A percentile compares a stretch with the other conserved stretches of the same genome.
Evolutionary conservation across 2,113 vertebrate genomes (phyloP).

Genomic region (Oncorhynchus masou): DNA sequence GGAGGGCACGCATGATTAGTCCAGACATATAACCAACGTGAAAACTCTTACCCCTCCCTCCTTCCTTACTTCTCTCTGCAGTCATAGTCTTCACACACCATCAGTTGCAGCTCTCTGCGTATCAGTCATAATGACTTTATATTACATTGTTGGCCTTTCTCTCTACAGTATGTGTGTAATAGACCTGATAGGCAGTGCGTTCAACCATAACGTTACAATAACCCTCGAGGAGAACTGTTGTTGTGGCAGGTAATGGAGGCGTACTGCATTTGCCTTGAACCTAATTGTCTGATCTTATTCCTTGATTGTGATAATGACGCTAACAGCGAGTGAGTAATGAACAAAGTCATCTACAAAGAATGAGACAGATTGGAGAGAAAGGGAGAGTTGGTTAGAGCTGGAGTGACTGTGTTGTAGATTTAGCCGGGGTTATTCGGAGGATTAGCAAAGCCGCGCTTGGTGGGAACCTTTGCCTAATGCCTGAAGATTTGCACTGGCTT

Average conservation of each 20-base stretch:
- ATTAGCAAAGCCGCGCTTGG: too few species aligned
- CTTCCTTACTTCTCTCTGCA: not conserved
- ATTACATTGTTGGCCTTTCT: not conserved
- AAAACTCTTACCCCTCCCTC: not conserved
- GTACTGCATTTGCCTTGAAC: not conserved
- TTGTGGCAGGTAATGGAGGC: not conserved
- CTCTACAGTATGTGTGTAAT: not conserved
- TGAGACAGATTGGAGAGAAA: not conserved
- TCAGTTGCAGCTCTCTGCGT: constrained; percentile 1
- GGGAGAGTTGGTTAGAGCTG: not conserved
- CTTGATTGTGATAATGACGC: not conserved
- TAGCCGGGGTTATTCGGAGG: too few species aligned
- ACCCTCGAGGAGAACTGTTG: not conserved
- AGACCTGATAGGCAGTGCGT: not conserved
- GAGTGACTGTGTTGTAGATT: too few species aligned
- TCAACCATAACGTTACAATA: not conserved
- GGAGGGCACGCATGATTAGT: too few species aligned
- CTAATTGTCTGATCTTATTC: not conserved
- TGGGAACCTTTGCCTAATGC: too few species aligned
- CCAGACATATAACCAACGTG: too few species aligned
- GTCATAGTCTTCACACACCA: constrained; percentile 6
- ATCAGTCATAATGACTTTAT: not conserved
- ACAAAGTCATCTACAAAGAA: not conserved
- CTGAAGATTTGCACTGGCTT: too few species aligned
- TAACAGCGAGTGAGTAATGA: not conserved